phyloP scores from a whole-genome alignment of 2,888 invertebrate genomes.

The Drosophila cracens region DNA sequence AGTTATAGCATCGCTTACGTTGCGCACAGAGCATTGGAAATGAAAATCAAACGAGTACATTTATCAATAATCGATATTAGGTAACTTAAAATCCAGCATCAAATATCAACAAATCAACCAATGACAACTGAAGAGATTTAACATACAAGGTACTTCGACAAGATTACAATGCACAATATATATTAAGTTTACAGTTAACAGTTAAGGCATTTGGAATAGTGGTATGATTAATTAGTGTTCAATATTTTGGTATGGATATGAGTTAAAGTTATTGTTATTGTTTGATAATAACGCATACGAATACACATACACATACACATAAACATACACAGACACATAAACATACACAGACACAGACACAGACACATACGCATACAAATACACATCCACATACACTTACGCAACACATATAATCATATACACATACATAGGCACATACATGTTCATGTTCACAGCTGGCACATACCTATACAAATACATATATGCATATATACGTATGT shows the following conservation, averaged over 20 bases:
- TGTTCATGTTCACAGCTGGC: not conserved
- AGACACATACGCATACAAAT: not conserved
- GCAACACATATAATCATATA: not conserved
- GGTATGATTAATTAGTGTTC: slow-evolving; percentile 31
- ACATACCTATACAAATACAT: not conserved
- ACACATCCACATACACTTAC: not conserved
- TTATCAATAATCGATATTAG: slow-evolving; percentile 4
- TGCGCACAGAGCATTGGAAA: slow-evolving; percentile 38
- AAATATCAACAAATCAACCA: slow-evolving; percentile 35
- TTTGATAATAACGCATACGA: slow-evolving; percentile 38
- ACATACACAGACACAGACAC: slow-evolving; percentile 2
- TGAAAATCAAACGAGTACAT: slow-evolving; percentile 31
- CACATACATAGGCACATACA: not conserved
- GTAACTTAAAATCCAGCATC: slow-evolving; percentile 17
- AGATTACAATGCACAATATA: slow-evolving; percentile 50
- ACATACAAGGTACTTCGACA: slow-evolving; percentile 14
- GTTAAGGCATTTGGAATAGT: slow-evolving; percentile 40
- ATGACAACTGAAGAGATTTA: slow-evolving; percentile 23
- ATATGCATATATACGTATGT: not conserved
- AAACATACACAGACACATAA: slow-evolving; percentile 8
- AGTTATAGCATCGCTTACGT: slow-evolving; percentile 26
- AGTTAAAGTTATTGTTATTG: slow-evolving; percentile 31
- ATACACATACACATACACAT: not conserved
- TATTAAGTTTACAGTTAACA: slow-evolving; percentile 40
- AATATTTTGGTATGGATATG: slow-evolving; percentile 41